Conservation (phyloP, 2,113 vertebrate genomes). For the Aegotheles bennettii region DNA sequence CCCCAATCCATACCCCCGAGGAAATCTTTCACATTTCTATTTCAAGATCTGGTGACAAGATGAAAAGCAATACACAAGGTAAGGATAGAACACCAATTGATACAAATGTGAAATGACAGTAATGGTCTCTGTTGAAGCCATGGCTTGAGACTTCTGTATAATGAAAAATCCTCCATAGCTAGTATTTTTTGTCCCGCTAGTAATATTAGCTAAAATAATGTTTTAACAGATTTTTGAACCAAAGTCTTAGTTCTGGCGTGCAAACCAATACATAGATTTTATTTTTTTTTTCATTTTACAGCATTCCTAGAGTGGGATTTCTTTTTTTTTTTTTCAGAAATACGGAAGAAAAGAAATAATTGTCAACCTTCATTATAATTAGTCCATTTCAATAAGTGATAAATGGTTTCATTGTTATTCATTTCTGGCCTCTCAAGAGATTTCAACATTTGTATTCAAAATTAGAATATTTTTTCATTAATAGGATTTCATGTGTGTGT, state of each 20-base stretch:
- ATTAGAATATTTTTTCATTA: background rate
- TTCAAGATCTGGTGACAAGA: background rate
- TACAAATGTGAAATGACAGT: constrained; percentile 7
- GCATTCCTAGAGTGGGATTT: background rate
- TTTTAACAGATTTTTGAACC: background rate
- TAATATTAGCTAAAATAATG: background rate
- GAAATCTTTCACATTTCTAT: constrained; percentile 15
- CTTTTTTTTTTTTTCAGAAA: background rate
- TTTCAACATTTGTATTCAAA: background rate
- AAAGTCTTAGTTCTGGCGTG: background rate
- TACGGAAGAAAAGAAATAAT: background rate
- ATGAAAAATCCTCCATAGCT: background rate
- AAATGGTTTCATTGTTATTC: background rate
- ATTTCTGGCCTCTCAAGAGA: background rate
- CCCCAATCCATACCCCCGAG: background rate
- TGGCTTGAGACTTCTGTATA: background rate
- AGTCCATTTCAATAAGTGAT: background rate
- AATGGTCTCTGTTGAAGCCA: background rate
- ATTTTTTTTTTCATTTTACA: background rate
- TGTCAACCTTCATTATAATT: background rate
- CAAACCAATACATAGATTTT: background rate
- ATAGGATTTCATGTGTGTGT: background rate
- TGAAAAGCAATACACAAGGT: background rate
- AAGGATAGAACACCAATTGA: background rate
- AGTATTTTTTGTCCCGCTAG: background rate